Evolutionary conservation across 2,888 invertebrate species (phyloP).

Genomic region (Phortica magna): DNA sequence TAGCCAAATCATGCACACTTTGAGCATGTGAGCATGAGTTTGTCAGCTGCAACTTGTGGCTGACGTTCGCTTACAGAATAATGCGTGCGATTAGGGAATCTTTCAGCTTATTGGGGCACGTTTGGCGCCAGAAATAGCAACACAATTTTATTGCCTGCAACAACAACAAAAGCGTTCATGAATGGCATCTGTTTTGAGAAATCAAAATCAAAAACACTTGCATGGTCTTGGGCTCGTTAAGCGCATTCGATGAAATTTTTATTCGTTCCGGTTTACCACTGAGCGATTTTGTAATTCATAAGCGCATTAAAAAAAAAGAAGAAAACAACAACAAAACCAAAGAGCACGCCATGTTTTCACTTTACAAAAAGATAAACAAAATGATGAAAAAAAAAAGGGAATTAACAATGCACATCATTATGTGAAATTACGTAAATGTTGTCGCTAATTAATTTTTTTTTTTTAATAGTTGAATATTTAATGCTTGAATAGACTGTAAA

Average conservation of each 20-base stretch:
- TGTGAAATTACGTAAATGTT: conserved; percentile 7
- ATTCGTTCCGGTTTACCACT: no score
- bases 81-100: neutral
- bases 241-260: neutral
- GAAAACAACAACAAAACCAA: no score
- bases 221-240: neutral
- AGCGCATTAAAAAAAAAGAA: no score
- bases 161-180: neutral
- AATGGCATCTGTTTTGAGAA: neutral
- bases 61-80: neutral
- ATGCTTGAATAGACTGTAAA: neutral
- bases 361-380: neutral
- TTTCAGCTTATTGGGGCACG: no score
- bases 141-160: neutral
- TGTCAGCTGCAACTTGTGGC: neutral
- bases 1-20: neutral
- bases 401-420: conserved; percentile 9
- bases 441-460: neutral
- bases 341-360: neutral
- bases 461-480: neutral
- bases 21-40: neutral
- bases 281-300: no score
- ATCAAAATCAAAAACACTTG: no score
- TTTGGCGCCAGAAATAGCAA: conserved; percentile 11
- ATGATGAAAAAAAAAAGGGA: neutral